Evolutionary conservation across 2,888 invertebrate species (phyloP).

Genomic region (Nematopogon swammerdamellus): DNA sequence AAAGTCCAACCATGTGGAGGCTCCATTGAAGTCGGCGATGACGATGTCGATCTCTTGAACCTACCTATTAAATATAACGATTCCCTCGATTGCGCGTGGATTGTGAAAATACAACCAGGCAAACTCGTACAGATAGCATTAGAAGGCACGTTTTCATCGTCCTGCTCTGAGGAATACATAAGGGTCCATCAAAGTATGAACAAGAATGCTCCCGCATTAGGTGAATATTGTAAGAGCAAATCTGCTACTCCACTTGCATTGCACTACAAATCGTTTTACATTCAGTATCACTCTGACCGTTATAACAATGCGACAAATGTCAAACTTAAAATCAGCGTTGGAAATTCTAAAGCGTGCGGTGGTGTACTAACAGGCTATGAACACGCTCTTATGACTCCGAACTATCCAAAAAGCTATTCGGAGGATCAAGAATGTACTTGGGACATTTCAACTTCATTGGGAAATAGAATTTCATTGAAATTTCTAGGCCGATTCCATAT

Average conservation of each 20-base stretch:
- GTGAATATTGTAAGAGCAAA: slow-evolving; percentile 60
- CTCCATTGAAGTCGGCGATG: slow-evolving; percentile 25
- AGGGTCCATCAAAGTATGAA: slow-evolving; percentile 56
- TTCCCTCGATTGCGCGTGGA: slow-evolving; percentile 72
- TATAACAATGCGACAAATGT: slow-evolving; percentile 22
- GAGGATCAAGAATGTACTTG: slow-evolving; percentile 77
- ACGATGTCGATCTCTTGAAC: slow-evolving; percentile 22
- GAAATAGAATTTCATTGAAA: slow-evolving; percentile 64
- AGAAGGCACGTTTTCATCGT: slow-evolving; percentile 24
- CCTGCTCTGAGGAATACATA: slow-evolving; percentile 35
- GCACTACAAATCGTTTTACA: slow-evolving; percentile 52
- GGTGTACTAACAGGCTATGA: slow-evolving; percentile 52
- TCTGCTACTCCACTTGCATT: slow-evolving; percentile 39
- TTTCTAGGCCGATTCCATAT: slow-evolving; percentile 73
- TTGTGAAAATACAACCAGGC: slow-evolving; percentile 37
- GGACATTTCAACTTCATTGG: slow-evolving; percentile 63
- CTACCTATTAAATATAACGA: slow-evolving; percentile 36
- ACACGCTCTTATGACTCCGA: slow-evolving; percentile 52
- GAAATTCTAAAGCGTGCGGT: slow-evolving; percentile 58
- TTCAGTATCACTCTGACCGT: slow-evolving; percentile 65
- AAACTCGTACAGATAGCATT: slow-evolving; percentile 32
- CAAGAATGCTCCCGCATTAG: slow-evolving; percentile 54
- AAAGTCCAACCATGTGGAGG: slow-evolving; percentile 70
- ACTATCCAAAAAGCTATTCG: slow-evolving; percentile 64
- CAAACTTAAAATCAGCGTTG: slow-evolving; percentile 26